Base-by-base conservation (phyloP, 2,113 vertebrate genomes). In the Neodon shergylaensis region DNA sequence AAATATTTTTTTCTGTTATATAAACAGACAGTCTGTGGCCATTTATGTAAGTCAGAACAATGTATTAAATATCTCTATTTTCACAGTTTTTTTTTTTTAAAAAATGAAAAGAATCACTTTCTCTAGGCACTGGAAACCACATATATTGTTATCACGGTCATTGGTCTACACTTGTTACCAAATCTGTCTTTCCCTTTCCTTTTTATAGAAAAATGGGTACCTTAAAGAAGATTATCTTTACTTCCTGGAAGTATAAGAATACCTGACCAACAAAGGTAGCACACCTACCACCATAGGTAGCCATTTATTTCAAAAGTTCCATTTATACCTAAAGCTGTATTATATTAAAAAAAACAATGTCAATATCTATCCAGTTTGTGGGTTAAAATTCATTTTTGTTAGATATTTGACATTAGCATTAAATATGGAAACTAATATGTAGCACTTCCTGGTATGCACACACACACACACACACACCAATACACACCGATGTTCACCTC, bases 121-220 rank as follows among this genome's bases (percentile, higher is more conserved):
- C 36, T 95, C 68, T 92, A 14, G 33, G 47, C 26, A 49, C 13
- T 76, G 21, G 22, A 10, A 84, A 92, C 44, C 6, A 2, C 36
- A 90, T 92, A 68, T 0, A 24, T 91, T 58, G 10, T 92, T 24
- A 94, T 26, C 4, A 31, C 0, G 24, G 72, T 7, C 11, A 87
- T 85, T 85, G 22, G 66, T 95, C 74, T 95, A 52, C 81, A 14
- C 31, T 84, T 84, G 6, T 73, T 78, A 49, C 28, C 9, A 44
- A 17, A 77, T 90, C 72, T 95, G 26, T 31, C n/a, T 96, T 95
- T 94, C 79, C 28, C 92, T n/a, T 92, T 92, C 28, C 92, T n/a
- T 92, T 92, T 86, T 95, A 17, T 31, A 89, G 22, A 81, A 63
- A 95, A 83, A 96, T 39, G 14, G 13, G 87, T 84, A 31, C 74